These are phyloP conservation scores for Bathynomus jamesi DNA, from an alignment of 1,140 invertebrate species.

Conservation along the genomic window DNA sequence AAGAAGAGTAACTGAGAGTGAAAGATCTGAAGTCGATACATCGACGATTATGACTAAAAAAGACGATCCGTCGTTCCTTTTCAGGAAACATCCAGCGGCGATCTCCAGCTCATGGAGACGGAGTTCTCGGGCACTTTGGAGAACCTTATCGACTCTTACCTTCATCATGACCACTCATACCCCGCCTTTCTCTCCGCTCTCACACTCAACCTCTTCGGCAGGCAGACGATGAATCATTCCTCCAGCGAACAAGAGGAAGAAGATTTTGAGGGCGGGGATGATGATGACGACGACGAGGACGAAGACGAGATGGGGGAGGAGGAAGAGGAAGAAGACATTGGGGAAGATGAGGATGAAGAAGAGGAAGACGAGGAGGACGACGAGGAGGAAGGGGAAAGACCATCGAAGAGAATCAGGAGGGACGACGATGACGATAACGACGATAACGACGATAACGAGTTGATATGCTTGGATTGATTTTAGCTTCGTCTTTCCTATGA, in stretches of 20 bases:
- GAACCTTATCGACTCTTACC: constrained; percentile 62
- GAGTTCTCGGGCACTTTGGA: constrained; percentile 64
- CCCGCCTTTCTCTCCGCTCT: constrained; percentile 76
- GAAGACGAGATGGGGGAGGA: constrained; percentile 17
- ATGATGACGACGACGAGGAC: constrained; percentile 19
- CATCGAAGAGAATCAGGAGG: too few relatives aligned
- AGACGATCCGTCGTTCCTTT: constrained; percentile 22
- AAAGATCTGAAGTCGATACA: too few relatives aligned
- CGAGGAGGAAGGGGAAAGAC: constrained; percentile 17
- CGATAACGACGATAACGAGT: constrained; percentile 9
- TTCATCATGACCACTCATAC: constrained; percentile 68
- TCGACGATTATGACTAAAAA: too few relatives aligned
- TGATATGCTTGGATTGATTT: constrained; percentile 11
- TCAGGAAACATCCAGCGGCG: constrained; percentile 53
- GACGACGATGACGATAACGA: constrained; percentile 15
- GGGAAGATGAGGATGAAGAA: constrained; percentile 17
- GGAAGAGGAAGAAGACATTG: constrained; percentile 7
- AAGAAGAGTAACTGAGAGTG: too few relatives aligned
- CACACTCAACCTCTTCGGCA: constrained; percentile 66
- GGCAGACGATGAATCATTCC: constrained; percentile 48
- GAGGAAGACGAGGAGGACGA: constrained; percentile 22
- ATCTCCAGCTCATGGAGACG: constrained; percentile 70
- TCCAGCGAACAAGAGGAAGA: constrained; percentile 36
- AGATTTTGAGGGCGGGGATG: constrained; percentile 36
- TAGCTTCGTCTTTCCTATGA: background rate